Evolutionary conservation across 2,113 vertebrate genomes (phyloP).

Genomic region (Anguilla japonica): DNA sequence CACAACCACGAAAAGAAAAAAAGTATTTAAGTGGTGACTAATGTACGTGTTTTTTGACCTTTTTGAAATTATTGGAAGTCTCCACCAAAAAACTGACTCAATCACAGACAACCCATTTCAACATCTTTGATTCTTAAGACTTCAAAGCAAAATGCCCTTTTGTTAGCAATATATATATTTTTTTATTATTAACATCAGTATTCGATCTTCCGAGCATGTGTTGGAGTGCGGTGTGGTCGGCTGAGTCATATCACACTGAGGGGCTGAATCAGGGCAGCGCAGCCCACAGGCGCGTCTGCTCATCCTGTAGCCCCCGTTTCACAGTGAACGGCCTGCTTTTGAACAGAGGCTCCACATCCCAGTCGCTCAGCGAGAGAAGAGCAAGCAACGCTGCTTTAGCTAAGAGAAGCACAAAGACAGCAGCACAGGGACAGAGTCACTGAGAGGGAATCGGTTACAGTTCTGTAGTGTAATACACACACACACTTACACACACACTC

Average conservation of each 20-base stretch:
- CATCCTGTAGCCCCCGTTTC: not conserved
- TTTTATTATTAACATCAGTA: not conserved
- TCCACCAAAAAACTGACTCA: not conserved
- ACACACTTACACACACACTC: constrained; percentile 32
- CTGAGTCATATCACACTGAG: not conserved
- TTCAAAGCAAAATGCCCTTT: not conserved
- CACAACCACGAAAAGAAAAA: no score
- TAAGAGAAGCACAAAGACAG: not conserved
- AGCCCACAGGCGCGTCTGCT: not conserved
- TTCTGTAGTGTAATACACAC: not conserved
- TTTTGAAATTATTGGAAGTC: not conserved
- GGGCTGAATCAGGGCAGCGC: not conserved
- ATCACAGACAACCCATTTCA: not conserved
- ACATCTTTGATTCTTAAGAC: not conserved
- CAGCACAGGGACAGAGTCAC: not conserved
- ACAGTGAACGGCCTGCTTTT: not conserved
- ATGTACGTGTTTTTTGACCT: not conserved
- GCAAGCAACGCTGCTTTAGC: not conserved
- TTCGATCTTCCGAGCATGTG: not conserved
- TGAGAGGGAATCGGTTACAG: not conserved
- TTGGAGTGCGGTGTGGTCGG: not conserved
- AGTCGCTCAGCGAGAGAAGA: not conserved
- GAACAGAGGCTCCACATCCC: no score
- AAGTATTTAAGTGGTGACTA: no score
- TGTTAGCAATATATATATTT: not conserved